A percentile compares a stretch with the other conserved stretches of the same genome.
Conservation (phyloP, 2,797 vertebrate species). For the Gila robusta region DNA sequence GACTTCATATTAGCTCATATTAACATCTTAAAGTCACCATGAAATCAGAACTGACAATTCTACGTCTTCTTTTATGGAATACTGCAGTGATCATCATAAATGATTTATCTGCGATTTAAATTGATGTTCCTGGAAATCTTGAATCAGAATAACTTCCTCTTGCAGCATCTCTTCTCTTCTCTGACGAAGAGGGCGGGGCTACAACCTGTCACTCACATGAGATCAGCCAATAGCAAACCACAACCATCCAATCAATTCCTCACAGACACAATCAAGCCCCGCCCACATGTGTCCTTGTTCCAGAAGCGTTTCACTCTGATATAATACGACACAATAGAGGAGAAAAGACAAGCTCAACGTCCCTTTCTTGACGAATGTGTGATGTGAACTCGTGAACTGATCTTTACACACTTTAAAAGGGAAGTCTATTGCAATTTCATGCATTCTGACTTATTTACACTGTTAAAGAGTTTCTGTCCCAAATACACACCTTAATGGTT, state of each 20-base stretch:
- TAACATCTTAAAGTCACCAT: neutral
- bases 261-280: neutral
- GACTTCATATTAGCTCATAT: neutral
- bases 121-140: neutral
- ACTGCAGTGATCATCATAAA: neutral
- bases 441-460: too few species aligned
- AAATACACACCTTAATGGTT: too few species aligned
- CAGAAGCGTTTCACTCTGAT: neutral
- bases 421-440: too few species aligned
- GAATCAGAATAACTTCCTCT: neutral
- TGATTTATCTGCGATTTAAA: neutral
- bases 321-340: neutral
- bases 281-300: neutral
- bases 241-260: neutral
- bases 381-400: neutral
- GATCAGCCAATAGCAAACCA: neutral
- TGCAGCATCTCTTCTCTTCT: too few species aligned
- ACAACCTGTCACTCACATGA: neutral
- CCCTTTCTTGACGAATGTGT: neutral
- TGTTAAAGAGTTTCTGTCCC: too few species aligned
- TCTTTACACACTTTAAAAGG: neutral
- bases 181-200: neutral
- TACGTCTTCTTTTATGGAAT: neutral
- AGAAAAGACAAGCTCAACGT: neutral
- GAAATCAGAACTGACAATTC: neutral